phyloP scores from a whole-genome alignment of 2,797 vertebrate genomes.

The Aulostomus chinensis region DNA sequence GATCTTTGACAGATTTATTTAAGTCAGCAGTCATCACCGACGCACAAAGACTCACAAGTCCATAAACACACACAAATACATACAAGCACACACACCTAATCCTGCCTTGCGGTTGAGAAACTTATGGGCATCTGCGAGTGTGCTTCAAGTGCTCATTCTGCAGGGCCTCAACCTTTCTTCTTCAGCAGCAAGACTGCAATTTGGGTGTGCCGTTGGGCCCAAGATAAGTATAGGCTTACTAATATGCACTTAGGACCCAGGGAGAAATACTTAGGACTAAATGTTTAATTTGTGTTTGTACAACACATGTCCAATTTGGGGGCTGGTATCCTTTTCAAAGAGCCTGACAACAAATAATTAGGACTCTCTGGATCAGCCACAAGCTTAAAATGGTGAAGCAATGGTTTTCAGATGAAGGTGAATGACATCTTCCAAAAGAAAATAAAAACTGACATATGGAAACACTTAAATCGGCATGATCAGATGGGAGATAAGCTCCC shows the following conservation, averaged over 20 bases:
- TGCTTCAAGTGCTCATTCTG: conserved; percentile 53
- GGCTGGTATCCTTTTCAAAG: conserved; percentile 66
- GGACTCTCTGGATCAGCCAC: conserved; percentile 39
- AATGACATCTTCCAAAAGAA: conserved; percentile 36
- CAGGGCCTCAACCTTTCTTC: conserved; percentile 64
- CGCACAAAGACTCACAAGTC: conserved; percentile 15
- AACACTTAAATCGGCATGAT: conserved; percentile 19
- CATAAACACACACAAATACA: conserved; percentile 9
- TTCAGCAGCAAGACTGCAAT: conserved; percentile 68
- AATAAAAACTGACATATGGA: conserved; percentile 40
- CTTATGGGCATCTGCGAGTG: conserved; percentile 55
- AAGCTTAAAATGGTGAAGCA: conserved; percentile 41
- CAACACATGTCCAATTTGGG: conserved; percentile 72
- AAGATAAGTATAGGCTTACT: conserved; percentile 78
- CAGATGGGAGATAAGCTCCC: conserved; percentile 4
- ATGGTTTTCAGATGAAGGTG: conserved; percentile 35
- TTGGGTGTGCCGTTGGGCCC: conserved; percentile 72
- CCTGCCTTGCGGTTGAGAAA: conserved; percentile 47
- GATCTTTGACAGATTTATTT: conserved; percentile 17
- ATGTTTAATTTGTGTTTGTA: conserved; percentile 77
- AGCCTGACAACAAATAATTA: conserved; percentile 64
- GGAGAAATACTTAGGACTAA: conserved; percentile 70
- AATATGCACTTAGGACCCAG: conserved; percentile 72
- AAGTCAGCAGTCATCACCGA: conserved; percentile 1
- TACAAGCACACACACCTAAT: conserved; percentile 34